These are phyloP conservation scores for Metallyticus violacea DNA, from an alignment of 2,888 invertebrate genomes.

Conservation along the genomic window DNA sequence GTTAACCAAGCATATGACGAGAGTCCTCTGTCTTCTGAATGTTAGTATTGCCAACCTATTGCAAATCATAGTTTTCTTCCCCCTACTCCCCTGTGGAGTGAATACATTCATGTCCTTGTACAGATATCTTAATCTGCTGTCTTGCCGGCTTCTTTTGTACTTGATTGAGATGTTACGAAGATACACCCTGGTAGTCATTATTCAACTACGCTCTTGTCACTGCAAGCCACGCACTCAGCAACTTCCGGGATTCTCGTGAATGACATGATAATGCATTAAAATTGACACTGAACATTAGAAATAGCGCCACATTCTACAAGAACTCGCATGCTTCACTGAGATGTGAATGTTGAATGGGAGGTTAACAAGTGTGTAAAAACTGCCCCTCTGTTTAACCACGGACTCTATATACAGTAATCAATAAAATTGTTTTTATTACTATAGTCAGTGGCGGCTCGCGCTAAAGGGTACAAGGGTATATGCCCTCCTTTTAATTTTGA, in stretches of 20 bases:
- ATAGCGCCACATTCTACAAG: neutral
- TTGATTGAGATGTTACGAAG: neutral
- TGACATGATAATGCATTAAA: neutral
- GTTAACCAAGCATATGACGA: too few relatives aligned
- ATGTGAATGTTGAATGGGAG: neutral
- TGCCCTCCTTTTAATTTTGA: too few relatives aligned
- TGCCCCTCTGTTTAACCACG: too few relatives aligned
- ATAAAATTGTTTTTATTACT: too few relatives aligned
- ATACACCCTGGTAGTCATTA: neutral
- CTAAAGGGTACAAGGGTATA: too few relatives aligned
- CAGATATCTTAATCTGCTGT: neutral
- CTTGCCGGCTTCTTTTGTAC: neutral
- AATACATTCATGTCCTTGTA: neutral
- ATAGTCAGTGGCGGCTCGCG: too few relatives aligned
- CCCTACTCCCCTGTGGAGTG: neutral
- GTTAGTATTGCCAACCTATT: too few relatives aligned
- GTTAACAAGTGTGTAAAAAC: neutral
- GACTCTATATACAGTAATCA: too few relatives aligned
- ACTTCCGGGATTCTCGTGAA: neutral
- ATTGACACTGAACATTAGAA: neutral
- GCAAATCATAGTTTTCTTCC: too few relatives aligned
- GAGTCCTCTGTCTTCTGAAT: too few relatives aligned
- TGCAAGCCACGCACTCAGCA: neutral
- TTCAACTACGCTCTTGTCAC: neutral
- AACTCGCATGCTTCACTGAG: neutral